These are phyloP conservation scores for Archegozetes longisetosus DNA, from an alignment of 1,140 invertebrate species.

Conservation along the genomic window DNA sequence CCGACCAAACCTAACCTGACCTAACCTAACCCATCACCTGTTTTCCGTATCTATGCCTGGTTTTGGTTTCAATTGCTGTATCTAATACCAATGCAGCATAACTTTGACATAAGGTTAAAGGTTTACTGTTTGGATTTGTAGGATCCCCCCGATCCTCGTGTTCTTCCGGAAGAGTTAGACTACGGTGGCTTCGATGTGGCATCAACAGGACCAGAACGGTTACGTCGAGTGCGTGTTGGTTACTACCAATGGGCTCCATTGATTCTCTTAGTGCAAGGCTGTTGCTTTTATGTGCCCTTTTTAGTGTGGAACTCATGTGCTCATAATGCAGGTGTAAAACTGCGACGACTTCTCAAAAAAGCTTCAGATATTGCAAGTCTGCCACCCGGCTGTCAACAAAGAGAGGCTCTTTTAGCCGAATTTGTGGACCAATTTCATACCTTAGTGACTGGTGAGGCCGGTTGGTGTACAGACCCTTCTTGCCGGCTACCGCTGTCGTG, in stretches of 20 bases:
- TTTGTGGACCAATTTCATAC: slow-evolving; percentile 31
- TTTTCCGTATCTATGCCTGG: too few species aligned
- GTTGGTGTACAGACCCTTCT: slow-evolving; percentile 27
- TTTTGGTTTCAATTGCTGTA: too few species aligned
- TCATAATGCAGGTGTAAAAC: slow-evolving; percentile 28
- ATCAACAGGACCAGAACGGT: slow-evolving; percentile 22
- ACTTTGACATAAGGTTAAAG: too few species aligned
- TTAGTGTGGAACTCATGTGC: slow-evolving; percentile 36
- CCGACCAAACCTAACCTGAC: too few species aligned
- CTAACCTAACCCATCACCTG: too few species aligned
- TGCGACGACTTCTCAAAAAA: slow-evolving; percentile 28
- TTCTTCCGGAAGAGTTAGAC: slow-evolving; percentile 24
- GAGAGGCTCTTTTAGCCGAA: slow-evolving; percentile 28
- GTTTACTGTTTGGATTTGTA: slow-evolving; percentile 13
- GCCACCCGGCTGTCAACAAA: slow-evolving; percentile 30
- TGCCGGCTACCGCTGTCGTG: slow-evolving; percentile 23
- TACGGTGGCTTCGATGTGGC: slow-evolving; percentile 22
- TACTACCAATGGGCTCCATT: slow-evolving; percentile 43
- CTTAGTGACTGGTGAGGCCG: slow-evolving; percentile 27
- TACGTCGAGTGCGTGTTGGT: slow-evolving; percentile 27
- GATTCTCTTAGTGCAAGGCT: slow-evolving; percentile 36
- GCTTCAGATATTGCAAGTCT: slow-evolving; percentile 27
- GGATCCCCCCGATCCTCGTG: slow-evolving; percentile 22
- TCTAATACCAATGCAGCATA: too few species aligned
- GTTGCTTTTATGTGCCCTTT: slow-evolving; percentile 38